Percentiles rank a stretch among this genome's conserved stretches.
phyloP scores from a whole-genome alignment of 2,113 vertebrate species.

The Stigmatopora nigra region DNA sequence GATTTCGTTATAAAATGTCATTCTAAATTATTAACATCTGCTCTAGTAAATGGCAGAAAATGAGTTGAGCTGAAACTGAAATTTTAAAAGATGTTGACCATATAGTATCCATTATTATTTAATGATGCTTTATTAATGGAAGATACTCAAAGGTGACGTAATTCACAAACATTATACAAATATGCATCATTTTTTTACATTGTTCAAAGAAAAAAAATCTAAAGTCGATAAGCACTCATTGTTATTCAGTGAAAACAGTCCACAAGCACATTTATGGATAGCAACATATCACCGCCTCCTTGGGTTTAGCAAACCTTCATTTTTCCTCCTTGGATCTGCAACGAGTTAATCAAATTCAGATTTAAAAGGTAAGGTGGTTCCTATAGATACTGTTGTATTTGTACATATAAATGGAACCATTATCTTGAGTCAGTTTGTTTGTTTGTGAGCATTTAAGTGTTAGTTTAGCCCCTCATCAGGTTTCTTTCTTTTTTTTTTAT shows the following conservation, averaged over 20 bases:
- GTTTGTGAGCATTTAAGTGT: no score
- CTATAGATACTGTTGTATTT: no score
- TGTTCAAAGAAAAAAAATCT: background rate
- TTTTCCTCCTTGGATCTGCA: constrained; percentile 42
- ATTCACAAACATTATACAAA: background rate
- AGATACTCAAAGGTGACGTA: background rate
- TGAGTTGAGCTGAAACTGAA: background rate
- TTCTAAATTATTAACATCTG: no score
- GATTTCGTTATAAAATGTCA: no score
- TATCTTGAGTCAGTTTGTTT: no score
- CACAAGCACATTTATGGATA: background rate
- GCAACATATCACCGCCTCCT: constrained; percentile 10
- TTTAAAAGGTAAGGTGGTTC: background rate
- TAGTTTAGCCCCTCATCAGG: no score
- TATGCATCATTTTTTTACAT: background rate
- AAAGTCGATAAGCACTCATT: background rate
- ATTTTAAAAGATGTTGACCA: background rate
- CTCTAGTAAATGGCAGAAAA: no score
- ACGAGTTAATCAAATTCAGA: constrained; percentile 15
- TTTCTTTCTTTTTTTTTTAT: no score
- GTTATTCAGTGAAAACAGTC: background rate
- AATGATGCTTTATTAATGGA: background rate
- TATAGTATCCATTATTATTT: background rate
- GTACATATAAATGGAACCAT: no score
- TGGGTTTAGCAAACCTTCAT: constrained; percentile 7